Conservation (phyloP, 2,888 invertebrate species). For the Leptinotarsa rubiginosa region DNA sequence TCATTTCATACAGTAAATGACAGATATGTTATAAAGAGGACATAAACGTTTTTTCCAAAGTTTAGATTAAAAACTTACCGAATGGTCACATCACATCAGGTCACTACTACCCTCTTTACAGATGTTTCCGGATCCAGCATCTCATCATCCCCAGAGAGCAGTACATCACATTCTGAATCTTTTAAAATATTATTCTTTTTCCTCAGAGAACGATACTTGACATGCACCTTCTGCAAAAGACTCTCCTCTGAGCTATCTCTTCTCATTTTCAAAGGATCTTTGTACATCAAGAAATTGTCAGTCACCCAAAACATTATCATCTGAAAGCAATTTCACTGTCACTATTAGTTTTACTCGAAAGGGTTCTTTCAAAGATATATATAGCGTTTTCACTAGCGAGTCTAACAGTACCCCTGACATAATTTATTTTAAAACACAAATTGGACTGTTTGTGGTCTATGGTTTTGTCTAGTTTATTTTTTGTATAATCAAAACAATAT, state of each 20-base stretch:
- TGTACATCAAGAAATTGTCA: slow-evolving; percentile 84
- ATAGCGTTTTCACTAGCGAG: too few relatives aligned
- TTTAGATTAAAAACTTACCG: slow-evolving; percentile 15
- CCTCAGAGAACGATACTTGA: slow-evolving; percentile 72
- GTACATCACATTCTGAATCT: slow-evolving; percentile 74
- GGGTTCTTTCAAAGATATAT: too few relatives aligned
- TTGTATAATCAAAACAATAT: too few relatives aligned
- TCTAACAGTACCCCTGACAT: too few relatives aligned
- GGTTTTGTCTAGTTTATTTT: too few relatives aligned
- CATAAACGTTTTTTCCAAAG: not conserved
- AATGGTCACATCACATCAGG: slow-evolving; percentile 34
- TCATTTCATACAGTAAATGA: not conserved
- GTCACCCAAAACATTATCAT: slow-evolving; percentile 89
- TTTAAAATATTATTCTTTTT: slow-evolving; percentile 65
- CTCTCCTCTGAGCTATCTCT: slow-evolving; percentile 59
- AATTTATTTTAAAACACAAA: too few relatives aligned
- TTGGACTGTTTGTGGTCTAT: too few relatives aligned
- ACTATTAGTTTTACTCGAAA: not conserved
- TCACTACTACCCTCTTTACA: slow-evolving; percentile 49
- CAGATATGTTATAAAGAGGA: not conserved
- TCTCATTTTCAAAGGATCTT: slow-evolving; percentile 68
- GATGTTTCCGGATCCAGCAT: slow-evolving; percentile 68
- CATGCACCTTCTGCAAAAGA: slow-evolving; percentile 63
- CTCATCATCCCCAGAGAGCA: slow-evolving; percentile 74
- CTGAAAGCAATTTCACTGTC: slow-evolving; percentile 67